A percentile compares a stretch with the other conserved stretches of the same genome.
Evolutionary conservation across 2,113 vertebrate genomes (phyloP).

Genomic region (Patagioenas fasciata): DNA sequence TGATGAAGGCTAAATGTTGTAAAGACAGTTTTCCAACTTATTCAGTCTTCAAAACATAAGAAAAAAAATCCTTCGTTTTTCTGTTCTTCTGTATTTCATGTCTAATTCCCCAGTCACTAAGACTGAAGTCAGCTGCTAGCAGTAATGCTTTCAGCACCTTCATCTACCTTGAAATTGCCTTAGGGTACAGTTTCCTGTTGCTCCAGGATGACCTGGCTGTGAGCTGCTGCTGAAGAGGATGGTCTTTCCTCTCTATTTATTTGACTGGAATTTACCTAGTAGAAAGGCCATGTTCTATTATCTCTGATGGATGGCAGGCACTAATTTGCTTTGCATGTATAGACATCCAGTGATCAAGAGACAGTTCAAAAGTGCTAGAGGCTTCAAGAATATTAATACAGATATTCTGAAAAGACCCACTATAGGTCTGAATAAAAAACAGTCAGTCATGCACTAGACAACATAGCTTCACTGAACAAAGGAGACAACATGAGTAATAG

Average conservation of each 20-base stretch:
- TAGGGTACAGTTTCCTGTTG: not conserved
- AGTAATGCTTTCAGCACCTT: not conserved
- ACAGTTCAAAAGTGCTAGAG: not conserved
- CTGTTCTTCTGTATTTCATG: not conserved
- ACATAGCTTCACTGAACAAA: not conserved
- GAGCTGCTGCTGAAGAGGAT: not conserved
- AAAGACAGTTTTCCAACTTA: not conserved
- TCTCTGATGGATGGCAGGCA: not conserved
- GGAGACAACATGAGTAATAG: not conserved
- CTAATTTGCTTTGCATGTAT: not conserved
- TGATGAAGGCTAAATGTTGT: not conserved
- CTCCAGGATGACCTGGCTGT: not conserved
- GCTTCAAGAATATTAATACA: not conserved
- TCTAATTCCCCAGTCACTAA: not conserved
- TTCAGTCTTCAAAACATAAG: not conserved
- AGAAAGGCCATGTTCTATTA: not conserved
- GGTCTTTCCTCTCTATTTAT: not conserved
- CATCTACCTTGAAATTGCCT: not conserved
- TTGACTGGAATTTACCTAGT: not conserved
- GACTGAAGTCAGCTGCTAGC: not conserved
- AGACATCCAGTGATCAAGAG: not conserved
- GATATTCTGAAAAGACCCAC: not conserved
- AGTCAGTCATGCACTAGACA: not conserved
- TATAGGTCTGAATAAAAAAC: not conserved
- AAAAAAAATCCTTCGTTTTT: not conserved